These are phyloP conservation scores for Melinopterus prodromus DNA, from an alignment of 2,888 invertebrate genomes.

Conservation along the genomic window DNA sequence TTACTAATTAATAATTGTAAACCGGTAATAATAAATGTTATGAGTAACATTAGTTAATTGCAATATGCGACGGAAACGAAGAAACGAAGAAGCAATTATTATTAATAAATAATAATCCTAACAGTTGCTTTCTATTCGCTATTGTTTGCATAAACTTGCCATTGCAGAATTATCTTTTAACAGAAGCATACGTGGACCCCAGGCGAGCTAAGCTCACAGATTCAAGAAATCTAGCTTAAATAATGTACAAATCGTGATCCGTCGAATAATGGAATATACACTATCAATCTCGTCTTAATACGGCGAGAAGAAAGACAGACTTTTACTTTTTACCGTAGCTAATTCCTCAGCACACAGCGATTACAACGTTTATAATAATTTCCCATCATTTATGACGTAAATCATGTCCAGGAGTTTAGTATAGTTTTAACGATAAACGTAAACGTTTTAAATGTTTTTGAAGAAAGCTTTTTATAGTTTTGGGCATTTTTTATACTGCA, in stretches of 20 bases:
- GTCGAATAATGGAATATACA: background rate
- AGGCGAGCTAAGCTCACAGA: background rate
- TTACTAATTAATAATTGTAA: too few species aligned
- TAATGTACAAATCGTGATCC: background rate
- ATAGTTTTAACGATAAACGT: background rate
- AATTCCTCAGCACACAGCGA: background rate
- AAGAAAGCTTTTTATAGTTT: background rate
- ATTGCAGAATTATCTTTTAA: background rate
- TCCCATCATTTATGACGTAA: background rate
- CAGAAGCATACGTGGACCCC: background rate
- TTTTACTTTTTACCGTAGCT: background rate
- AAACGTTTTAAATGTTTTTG: background rate
- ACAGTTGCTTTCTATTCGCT: background rate
- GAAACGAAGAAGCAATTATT: background rate
- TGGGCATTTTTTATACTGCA: background rate
- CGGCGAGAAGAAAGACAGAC: background rate
- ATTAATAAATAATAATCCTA: background rate
- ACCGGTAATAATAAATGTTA: background rate
- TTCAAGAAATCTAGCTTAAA: background rate
- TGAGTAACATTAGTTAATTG: background rate
- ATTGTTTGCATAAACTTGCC: background rate
- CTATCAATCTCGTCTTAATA: background rate
- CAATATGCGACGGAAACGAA: too few species aligned
- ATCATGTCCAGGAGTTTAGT: background rate
- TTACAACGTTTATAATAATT: background rate